Evolutionary conservation across 2,888 invertebrate species (phyloP).

Genomic region (Ophonus ardosiacus): DNA sequence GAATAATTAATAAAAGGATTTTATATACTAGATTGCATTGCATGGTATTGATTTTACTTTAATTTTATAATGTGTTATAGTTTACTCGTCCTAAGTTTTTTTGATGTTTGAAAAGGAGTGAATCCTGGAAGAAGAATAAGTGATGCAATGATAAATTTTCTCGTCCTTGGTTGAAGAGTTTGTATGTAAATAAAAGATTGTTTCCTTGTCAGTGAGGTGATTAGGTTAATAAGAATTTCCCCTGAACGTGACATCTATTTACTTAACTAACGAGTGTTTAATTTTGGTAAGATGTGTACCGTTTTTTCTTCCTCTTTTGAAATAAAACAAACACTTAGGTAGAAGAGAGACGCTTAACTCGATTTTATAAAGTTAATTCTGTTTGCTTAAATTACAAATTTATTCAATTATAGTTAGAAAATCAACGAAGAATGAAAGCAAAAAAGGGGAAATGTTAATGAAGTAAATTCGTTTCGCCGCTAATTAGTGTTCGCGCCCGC

Average conservation of each 20-base stretch:
- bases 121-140: conserved; percentile 1
- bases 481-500: conserved; percentile 60
- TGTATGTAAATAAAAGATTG: conserved; percentile 40
- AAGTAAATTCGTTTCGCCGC: conserved; percentile 61
- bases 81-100: neutral
- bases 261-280: conserved; percentile 56
- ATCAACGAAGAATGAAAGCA: conserved; percentile 62
- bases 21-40: neutral
- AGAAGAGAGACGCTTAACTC: conserved; percentile 55
- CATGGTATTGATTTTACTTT: neutral
- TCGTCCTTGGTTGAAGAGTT: neutral
- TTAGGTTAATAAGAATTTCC: conserved; percentile 36
- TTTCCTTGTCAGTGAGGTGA: conserved; percentile 38
- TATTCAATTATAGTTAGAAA: conserved; percentile 64
- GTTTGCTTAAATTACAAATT: conserved; percentile 64
- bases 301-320: conserved; percentile 46
- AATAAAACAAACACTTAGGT: conserved; percentile 55
- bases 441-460: conserved; percentile 62
- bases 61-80: neutral
- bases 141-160: conserved; percentile 5
- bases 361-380: conserved; percentile 61
- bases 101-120: conserved; percentile 1
- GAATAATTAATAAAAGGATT: too few relatives aligned
- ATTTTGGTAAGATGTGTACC: conserved; percentile 49
- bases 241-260: conserved; percentile 28